phyloP scores from a whole-genome alignment of 2,888 invertebrate genomes.

The Candidula unifasciata region DNA sequence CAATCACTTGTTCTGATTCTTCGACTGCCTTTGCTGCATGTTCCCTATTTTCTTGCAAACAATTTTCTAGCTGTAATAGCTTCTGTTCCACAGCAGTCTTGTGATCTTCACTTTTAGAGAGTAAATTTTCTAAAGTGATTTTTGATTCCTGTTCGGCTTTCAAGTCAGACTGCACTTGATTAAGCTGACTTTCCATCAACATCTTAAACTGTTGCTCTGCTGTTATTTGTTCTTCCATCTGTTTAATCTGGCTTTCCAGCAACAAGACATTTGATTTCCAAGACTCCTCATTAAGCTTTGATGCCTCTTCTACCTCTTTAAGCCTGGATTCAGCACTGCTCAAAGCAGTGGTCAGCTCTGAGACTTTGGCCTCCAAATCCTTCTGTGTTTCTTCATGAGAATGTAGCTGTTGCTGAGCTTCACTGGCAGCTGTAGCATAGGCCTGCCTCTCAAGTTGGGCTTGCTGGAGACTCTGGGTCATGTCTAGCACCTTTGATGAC shows the following conservation, averaged over 20 bases:
- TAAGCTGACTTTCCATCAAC: not conserved
- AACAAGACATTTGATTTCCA: not conserved
- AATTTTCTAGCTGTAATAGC: conserved; percentile 1
- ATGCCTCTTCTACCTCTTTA: conserved; percentile 7
- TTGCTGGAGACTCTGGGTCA: conserved; percentile 47
- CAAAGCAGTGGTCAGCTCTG: conserved; percentile 33
- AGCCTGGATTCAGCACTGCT: conserved; percentile 12
- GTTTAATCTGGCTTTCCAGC: not conserved
- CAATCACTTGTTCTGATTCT: conserved; percentile 27
- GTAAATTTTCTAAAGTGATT: not conserved
- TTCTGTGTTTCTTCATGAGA: conserved; percentile 41
- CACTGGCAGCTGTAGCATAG: conserved; percentile 49
- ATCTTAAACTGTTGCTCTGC: conserved; percentile 7
- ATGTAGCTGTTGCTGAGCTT: conserved; percentile 52
- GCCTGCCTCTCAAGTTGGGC: conserved; percentile 49
- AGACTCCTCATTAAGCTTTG: conserved; percentile 4
- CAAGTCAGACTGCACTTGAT: conserved; percentile 13
- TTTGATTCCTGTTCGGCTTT: conserved; percentile 33
- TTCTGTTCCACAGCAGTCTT: conserved; percentile 21
- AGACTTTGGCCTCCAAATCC: not conserved
- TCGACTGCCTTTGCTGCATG: not conserved
- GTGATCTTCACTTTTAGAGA: conserved; percentile 38
- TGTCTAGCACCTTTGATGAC: conserved; percentile 7
- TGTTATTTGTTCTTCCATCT: conserved; percentile 7
- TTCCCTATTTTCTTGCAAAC: conserved; percentile 7